These are phyloP conservation scores for Gymnoscopelus braueri DNA, from an alignment of 2,797 vertebrate species.

Conservation along the genomic window DNA sequence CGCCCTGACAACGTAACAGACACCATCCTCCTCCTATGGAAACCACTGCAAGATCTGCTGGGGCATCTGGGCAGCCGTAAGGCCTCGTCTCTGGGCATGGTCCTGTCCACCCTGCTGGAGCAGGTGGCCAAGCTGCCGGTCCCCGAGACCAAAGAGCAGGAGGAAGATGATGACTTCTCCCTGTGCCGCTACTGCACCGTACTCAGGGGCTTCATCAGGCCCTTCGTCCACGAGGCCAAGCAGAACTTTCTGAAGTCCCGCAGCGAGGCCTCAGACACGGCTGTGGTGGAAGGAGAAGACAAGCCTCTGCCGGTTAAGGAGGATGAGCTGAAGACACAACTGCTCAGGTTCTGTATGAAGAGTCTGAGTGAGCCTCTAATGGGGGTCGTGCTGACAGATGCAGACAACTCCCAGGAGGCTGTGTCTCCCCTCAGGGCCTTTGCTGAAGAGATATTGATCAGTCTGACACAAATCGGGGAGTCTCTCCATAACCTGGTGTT, in stretches of 20 bases:
- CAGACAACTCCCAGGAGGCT: conserved; percentile 73
- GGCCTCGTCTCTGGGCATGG: conserved; percentile 90
- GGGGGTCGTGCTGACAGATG: conserved; percentile 84
- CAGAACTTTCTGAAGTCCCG: conserved; percentile 52
- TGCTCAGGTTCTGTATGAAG: conserved; percentile 95
- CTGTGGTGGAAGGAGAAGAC: conserved; percentile 20
- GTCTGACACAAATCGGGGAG: conserved; percentile 73
- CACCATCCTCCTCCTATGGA: conserved; percentile 86
- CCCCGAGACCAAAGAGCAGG: conserved; percentile 88
- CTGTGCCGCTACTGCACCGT: conserved; percentile 88
- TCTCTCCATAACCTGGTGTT: conserved; percentile 70
- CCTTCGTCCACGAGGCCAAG: conserved; percentile 88
- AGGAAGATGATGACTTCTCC: conserved; percentile 86
- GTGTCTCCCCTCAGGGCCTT: conserved; percentile 88
- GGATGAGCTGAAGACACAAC: conserved; percentile 87
- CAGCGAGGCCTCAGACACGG: not conserved
- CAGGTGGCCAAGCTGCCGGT: conserved; percentile 89
- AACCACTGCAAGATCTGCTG: conserved; percentile 91
- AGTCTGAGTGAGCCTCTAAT: conserved; percentile 88
- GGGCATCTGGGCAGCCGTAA: conserved; percentile 87
- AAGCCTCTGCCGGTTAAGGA: conserved; percentile 46
- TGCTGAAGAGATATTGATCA: conserved; percentile 89
- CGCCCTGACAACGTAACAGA: conserved; percentile 83
- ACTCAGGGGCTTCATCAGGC: conserved; percentile 84
- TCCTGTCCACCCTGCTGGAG: conserved; percentile 89